A percentile compares a stretch with the other conserved stretches of the same genome.
Evolutionary conservation across 2,797 vertebrate species (phyloP).

Genomic region (Sebastes flavidus): DNA sequence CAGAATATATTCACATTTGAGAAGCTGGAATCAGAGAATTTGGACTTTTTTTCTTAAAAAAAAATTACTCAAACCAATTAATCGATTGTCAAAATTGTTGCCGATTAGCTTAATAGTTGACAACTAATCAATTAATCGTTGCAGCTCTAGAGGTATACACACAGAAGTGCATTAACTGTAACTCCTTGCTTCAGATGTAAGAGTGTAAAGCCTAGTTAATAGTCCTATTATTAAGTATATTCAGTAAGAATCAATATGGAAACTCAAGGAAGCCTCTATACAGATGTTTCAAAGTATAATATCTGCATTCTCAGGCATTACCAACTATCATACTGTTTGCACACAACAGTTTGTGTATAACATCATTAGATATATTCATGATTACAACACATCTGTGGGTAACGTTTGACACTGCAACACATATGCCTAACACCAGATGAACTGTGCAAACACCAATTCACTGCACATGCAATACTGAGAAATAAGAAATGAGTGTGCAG

Average conservation of each 20-base stretch:
- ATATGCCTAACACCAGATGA: background rate
- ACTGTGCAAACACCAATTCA: background rate
- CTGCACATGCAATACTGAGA: background rate
- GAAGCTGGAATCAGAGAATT: too few relatives aligned
- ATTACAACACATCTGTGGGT: background rate
- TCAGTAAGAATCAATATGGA: background rate
- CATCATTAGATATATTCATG: background rate
- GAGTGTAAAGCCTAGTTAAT: background rate
- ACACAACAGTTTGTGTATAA: too few relatives aligned
- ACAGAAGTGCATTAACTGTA: background rate
- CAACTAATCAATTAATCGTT: too few relatives aligned
- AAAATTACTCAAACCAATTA: too few relatives aligned
- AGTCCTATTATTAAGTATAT: background rate
- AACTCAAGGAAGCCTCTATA: background rate
- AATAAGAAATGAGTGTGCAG: background rate
- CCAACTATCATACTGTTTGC: background rate
- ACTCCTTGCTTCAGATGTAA: background rate
- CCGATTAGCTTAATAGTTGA: too few relatives aligned
- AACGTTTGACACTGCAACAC: background rate
- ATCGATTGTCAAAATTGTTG: too few relatives aligned
- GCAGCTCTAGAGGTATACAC: background rate
- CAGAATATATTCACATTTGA: too few relatives aligned
- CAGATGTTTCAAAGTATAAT: background rate
- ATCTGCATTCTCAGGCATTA: background rate
- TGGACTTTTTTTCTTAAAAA: too few relatives aligned